Conservation (phyloP, 2,113 vertebrate species). For the Myotis brandtii region DNA sequence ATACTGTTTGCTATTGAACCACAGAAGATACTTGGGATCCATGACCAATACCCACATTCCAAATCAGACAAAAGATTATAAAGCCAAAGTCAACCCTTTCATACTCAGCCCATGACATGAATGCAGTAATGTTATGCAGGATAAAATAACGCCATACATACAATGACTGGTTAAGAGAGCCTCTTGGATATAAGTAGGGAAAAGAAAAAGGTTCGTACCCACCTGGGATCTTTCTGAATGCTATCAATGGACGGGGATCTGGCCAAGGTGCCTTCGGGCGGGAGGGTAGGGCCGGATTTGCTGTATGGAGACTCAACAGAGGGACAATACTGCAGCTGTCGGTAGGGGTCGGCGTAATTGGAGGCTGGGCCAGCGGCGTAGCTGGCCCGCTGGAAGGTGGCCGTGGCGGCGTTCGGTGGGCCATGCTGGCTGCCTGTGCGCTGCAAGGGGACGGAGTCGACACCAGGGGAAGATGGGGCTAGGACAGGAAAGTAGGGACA, state of each 20-base stretch:
- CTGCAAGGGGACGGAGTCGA: constrained; percentile 99
- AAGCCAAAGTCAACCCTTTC: background rate
- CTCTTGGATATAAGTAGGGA: background rate
- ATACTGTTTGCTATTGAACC: background rate
- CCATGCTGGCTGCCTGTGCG: constrained; percentile 95
- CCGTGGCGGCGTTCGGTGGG: constrained; percentile 90
- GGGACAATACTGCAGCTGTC: constrained; percentile 98
- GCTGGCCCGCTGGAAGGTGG: constrained; percentile 96
- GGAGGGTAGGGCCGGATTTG: constrained; percentile 98
- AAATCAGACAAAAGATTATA: background rate
- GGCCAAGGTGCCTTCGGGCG: constrained; percentile 96
- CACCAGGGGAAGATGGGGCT: constrained; percentile 99
- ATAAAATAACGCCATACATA: background rate
- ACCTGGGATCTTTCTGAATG: constrained; percentile 99
- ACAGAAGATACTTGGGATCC: background rate
- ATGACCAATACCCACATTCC: too few species aligned
- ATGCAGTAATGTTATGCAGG: accelerated
- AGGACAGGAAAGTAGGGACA: constrained; percentile 98
- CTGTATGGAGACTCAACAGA: constrained; percentile 99
- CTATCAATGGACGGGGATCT: constrained; percentile 99
- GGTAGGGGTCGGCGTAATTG: constrained; percentile 96
- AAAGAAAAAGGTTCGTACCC: constrained; percentile 84
- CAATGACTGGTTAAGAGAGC: background rate
- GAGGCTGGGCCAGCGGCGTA: constrained; percentile 94
- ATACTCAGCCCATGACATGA: background rate